Base-by-base conservation (phyloP, 2,888 invertebrate species). In the Podotricha telesiphe region DNA sequence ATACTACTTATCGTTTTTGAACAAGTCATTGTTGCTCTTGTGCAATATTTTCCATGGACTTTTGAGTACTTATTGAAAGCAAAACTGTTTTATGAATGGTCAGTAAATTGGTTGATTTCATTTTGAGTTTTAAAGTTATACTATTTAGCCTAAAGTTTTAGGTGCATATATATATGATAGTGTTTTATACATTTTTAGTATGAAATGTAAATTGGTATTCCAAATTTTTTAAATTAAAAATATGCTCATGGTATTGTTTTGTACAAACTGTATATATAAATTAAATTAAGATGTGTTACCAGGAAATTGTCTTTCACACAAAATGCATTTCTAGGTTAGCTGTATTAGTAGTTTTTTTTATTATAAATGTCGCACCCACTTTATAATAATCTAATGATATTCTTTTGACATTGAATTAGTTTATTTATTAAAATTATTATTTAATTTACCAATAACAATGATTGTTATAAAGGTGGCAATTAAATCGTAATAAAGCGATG, bases 251-350 rank as follows among this genome's bases (percentile, higher is more conserved):
- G 45, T 22, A 59, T 59, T 55, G 20, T 78, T 75, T 77, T 78
- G 75, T 77, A 79, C 74, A 77, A 76, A 75, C 65, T 74, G 73
- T 70, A 75, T 78, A 69, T 73, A 72, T 65, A 62, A 68, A 56
- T 62, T 72, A 69, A 73, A 73, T 72, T 73, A 71, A 67, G 66
- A 51, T 68, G 69, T 73, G 70, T 76, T 76, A 73, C 69, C 76
- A 74, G 65, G 61, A 73, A 65, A 59, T 67, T 73, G 74, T 76
- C 73, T 74, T 75, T 73, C 76, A 75, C 76, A 75, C 74, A 76
- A 76, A 59, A 71, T 69, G 73, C 73, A 76, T 76, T 77, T 76
- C 70, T 74, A 72, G 62, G 70, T 67, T 75, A 75, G 68, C 75
- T 72, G 72, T 76, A 76, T 75, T 76, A 75, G 65, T 50, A 45